Evolutionary conservation across 2,888 invertebrate species (phyloP).

Genomic region (Spodoptera exigua): DNA sequence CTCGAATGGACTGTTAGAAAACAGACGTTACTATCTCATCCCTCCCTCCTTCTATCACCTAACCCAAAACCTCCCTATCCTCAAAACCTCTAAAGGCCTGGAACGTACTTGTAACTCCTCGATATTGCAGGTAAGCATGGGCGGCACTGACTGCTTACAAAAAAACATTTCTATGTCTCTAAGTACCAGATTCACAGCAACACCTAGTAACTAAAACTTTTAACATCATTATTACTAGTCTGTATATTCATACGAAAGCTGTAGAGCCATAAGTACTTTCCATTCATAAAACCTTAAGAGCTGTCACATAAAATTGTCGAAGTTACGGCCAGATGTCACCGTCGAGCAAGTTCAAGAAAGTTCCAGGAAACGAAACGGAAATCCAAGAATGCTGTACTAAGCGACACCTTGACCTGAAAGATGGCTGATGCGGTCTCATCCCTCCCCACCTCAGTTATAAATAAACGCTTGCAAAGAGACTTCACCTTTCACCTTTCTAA

Average conservation of each 20-base stretch:
- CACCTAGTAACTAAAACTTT: background rate
- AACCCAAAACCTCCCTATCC: too few species aligned
- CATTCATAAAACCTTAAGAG: background rate
- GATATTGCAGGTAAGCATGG: too few species aligned
- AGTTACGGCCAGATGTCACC: background rate
- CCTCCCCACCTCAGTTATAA: slow-evolving; percentile 5
- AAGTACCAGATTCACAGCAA: background rate
- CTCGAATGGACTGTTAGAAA: too few species aligned
- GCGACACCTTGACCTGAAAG: slow-evolving; percentile 38
- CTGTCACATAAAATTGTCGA: background rate
- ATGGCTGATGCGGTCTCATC: background rate
- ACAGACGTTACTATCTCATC: too few species aligned
- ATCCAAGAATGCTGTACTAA: slow-evolving; percentile 33
- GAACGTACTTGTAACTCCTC: too few species aligned
- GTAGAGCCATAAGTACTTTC: background rate
- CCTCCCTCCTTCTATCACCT: too few species aligned
- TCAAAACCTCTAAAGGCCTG: too few species aligned
- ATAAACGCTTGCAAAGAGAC: slow-evolving; percentile 23
- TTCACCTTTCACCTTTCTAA: slow-evolving; percentile 35
- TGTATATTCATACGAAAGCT: too few species aligned
- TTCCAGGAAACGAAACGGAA: slow-evolving; percentile 37
- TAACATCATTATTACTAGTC: background rate
- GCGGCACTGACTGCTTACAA: too few species aligned
- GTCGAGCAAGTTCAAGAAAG: slow-evolving; percentile 16
- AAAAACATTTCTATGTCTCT: background rate